Base-by-base conservation (phyloP, 2,797 vertebrate genomes). In the Antennarius maculatus region DNA sequence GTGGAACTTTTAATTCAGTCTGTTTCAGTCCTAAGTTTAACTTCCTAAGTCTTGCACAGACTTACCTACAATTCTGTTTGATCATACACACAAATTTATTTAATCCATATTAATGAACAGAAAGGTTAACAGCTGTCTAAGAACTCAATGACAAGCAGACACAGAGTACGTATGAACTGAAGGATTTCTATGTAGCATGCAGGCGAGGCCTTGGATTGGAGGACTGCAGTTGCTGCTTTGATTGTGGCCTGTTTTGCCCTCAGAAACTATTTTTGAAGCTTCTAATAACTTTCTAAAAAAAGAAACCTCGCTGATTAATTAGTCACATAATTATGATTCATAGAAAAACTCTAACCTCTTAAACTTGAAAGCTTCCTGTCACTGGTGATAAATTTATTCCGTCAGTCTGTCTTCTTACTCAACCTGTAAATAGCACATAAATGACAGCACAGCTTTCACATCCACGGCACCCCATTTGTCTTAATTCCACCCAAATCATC, bases 371-470 rank as follows among this genome's bases (percentile, higher is more conserved):
- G 45, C 61, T 53, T 7, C 39, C 34, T 54, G 61, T 31, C 43
- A 43, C 17, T 6, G 43, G 3, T 46, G 66, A 68, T 42, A 16
- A 29, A 68, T 67, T 69, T 43, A 49, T 62, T 53, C 16, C 49
- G 31, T 29, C 37, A 54, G 59, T 63, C 34, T 67, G 62, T 76
- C 58, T 63, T 27, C 64, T 1, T 14, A 29, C 17, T 47, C 46
- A 74, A 76, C 56, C 61, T 75, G 61, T 64, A 64, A 28, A 60
- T 51, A 28, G 28, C 56, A 54, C 57, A 53, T 56, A 69, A 54
- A 75, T 53, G 59, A 56, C 59, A 64, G 61, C 63, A 71, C 28
- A 61, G 49, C 62, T 56, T 55, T 56, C 69, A 59, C 42, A 31
- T 45, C 52, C 27, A n/a, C 41, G 28, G 65, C 58, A 43, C 23